Percentiles rank a stretch among this genome's conserved stretches.
phyloP scores from a whole-genome alignment of 2,888 invertebrate species.

The Drosophila cognata region DNA sequence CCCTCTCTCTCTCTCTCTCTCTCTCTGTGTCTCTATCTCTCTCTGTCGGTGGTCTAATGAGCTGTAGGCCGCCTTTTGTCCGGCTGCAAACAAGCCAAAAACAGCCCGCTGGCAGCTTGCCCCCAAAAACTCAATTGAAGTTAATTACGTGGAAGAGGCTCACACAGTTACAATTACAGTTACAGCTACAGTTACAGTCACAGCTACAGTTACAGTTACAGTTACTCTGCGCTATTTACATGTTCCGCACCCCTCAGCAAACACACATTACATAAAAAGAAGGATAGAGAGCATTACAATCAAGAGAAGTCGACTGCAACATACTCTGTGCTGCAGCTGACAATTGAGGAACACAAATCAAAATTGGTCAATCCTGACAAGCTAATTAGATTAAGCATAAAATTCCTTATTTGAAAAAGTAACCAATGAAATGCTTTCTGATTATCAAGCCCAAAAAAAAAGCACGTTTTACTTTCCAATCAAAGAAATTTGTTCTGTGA shows the following conservation, averaged over 20 bases:
- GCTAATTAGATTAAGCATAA: no score
- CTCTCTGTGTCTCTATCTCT: background rate
- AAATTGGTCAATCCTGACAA: background rate
- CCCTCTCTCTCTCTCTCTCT: no score
- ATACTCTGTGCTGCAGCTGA: slow-evolving; percentile 1
- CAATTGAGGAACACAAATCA: background rate
- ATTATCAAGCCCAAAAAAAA: background rate
- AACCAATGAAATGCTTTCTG: background rate
- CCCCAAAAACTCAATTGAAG: slow-evolving; percentile 66
- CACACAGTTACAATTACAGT: slow-evolving; percentile 33
- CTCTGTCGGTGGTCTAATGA: slow-evolving; percentile 56
- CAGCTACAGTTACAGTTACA: slow-evolving; percentile 23
- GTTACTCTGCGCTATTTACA: slow-evolving; percentile 54
- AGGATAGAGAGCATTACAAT: background rate
- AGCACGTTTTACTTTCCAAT: background rate
- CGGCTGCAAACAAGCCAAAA: slow-evolving; percentile 36
- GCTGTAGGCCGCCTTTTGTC: slow-evolving; percentile 42
- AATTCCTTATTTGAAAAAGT: background rate
- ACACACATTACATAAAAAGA: slow-evolving; percentile 10
- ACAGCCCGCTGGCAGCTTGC: slow-evolving; percentile 72
- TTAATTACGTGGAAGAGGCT: slow-evolving; percentile 75
- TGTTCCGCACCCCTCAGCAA: slow-evolving; percentile 27
- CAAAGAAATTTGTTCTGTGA: background rate
- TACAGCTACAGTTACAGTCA: slow-evolving; percentile 37
- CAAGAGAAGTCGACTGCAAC: background rate